phyloP scores from a whole-genome alignment of 1,140 invertebrate species.

The Magallana angulata region DNA sequence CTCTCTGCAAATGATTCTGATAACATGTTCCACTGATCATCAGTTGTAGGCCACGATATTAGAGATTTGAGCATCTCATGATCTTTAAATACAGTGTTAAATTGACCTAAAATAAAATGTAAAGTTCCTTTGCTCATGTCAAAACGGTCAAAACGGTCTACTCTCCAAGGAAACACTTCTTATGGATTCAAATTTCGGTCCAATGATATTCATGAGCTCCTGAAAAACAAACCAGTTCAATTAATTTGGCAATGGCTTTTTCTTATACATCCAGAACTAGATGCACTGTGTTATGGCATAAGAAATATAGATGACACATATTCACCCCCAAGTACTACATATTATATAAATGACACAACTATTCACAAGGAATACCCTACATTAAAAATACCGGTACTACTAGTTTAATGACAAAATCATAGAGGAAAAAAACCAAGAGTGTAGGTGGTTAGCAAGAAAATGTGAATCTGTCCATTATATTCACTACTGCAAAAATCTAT shows the following conservation, averaged over 20 bases:
- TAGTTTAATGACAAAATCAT: no score
- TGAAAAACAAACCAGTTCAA: not conserved
- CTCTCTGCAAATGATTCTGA: slow-evolving; percentile 28
- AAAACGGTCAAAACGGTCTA: slow-evolving; percentile 40
- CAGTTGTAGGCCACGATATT: slow-evolving; percentile 1
- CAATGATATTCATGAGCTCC: slow-evolving; percentile 41
- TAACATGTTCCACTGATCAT: not conserved
- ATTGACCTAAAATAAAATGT: not conserved
- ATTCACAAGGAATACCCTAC: no score
- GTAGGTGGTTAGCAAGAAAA: no score
- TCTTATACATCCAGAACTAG: not conserved
- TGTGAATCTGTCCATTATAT: no score
- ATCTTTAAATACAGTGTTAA: not conserved
- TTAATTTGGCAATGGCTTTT: not conserved
- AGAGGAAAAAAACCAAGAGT: no score
- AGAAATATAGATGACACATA: no score
- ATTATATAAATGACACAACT: no score
- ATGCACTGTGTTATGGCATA: no score
- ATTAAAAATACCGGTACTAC: no score
- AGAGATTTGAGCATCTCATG: not conserved
- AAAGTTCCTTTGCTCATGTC: slow-evolving; percentile 48
- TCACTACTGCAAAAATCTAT: no score
- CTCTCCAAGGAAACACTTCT: slow-evolving; percentile 43
- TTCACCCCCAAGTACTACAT: no score
- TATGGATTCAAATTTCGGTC: slow-evolving; percentile 42